phyloP scores from a whole-genome alignment of 1,140 invertebrate species.

The Drosophila nikananu region DNA sequence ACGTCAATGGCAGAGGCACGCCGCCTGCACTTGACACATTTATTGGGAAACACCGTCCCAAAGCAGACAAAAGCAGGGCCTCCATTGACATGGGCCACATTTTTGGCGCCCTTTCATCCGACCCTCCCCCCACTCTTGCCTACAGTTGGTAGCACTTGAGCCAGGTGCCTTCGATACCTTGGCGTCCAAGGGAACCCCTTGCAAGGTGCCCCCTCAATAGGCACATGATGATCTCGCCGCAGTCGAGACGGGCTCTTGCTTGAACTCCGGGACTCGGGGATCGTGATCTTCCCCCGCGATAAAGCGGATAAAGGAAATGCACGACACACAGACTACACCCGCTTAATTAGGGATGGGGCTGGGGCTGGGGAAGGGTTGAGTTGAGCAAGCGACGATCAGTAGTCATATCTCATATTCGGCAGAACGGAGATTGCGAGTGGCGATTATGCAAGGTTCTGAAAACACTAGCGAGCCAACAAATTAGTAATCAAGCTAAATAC shows the following conservation, averaged over 20 bases:
- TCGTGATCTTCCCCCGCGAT: constrained; percentile 39
- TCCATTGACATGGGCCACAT: constrained; percentile 49
- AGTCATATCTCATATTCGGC: constrained; percentile 46
- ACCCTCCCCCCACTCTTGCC: constrained; percentile 9
- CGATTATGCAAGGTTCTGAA: constrained; percentile 18
- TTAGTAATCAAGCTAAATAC: constrained; percentile 20
- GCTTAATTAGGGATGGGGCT: constrained; percentile 8
- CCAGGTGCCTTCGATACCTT: constrained; percentile 1
- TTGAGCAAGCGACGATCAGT: constrained; percentile 17
- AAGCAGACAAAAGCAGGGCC: constrained; percentile 73
- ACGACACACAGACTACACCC: constrained; percentile 23
- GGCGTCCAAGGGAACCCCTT: constrained; percentile 8
- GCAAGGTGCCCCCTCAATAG: constrained; percentile 7
- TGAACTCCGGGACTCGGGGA: constrained; percentile 10
- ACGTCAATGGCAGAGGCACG: constrained; percentile 74
- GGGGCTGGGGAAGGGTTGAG: constrained; percentile 8
- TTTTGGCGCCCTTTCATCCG: neutral
- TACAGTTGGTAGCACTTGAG: constrained; percentile 48
- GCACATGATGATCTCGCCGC: constrained; percentile 2
- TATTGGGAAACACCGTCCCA: constrained; percentile 67
- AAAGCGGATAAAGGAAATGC: constrained; percentile 28
- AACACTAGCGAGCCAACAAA: constrained; percentile 5
- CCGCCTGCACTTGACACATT: constrained; percentile 81
- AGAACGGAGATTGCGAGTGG: constrained; percentile 14
- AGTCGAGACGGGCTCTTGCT: neutral